Conservation (phyloP, 2,797 vertebrate genomes). For the Falco naumanni region DNA sequence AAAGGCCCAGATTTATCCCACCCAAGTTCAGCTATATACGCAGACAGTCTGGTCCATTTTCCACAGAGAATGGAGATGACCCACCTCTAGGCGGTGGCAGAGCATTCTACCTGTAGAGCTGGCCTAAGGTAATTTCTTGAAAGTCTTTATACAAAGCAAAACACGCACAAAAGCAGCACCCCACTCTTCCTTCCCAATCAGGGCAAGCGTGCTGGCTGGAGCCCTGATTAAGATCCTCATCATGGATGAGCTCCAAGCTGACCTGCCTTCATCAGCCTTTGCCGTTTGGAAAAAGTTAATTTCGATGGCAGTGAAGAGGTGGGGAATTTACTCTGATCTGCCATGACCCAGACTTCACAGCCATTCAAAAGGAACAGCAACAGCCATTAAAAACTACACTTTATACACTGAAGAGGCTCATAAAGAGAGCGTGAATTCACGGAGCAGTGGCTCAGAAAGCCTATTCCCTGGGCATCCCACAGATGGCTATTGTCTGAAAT, state of each 20-base stretch:
- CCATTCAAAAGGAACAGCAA: slow-evolving; percentile 17
- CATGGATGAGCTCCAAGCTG: not conserved
- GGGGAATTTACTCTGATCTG: not conserved
- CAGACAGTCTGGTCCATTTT: not conserved
- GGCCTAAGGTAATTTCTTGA: not conserved
- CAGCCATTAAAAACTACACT: slow-evolving; percentile 34
- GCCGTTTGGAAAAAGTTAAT: not conserved
- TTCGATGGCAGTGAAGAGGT: not conserved
- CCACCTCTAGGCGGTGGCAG: not conserved
- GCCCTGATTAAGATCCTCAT: slow-evolving; percentile 1
- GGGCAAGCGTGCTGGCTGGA: not conserved
- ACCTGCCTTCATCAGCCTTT: not conserved
- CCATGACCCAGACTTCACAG: slow-evolving; percentile 23
- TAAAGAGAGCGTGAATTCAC: slow-evolving; percentile 51
- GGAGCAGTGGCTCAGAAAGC: slow-evolving; percentile 35
- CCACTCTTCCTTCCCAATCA: not conserved
- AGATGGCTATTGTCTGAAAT: slow-evolving; percentile 27
- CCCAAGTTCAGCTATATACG: not conserved
- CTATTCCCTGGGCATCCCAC: slow-evolving; percentile 17
- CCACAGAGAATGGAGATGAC: not conserved
- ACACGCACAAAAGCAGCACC: not conserved
- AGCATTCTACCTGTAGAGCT: not conserved
- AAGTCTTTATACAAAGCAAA: not conserved
- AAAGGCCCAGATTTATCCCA: not conserved
- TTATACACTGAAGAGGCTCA: not conserved